Evolutionary conservation across 2,888 invertebrate species (phyloP), one percentile per base, ranked within the genome.

Genomic region (Drosophila suboccidentalis): DNA sequence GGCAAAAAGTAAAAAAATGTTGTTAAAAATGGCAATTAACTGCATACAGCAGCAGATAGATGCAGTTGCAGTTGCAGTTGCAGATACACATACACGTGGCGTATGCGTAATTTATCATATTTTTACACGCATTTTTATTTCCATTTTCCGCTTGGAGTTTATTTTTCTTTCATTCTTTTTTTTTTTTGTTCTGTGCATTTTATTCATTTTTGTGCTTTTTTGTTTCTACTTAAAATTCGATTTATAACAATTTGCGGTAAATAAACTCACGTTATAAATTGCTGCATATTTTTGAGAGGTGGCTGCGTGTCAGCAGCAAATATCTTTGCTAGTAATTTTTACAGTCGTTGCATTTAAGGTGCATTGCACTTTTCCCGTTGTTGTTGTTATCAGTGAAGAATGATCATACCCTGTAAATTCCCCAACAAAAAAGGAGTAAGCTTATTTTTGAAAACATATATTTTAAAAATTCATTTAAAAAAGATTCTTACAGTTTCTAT

Each of bases 171-270:
- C n/a, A 36, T 15, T 41, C n/a, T 10, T 26, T 36, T n/a, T 11
- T 1, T 0, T 26, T 36, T 11, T 1, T 0, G 4, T 8, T 1
- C 19, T 22, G 50, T 36, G 39, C 55, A 43, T 15, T 46, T 36
- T 69, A 36, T 70, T 29, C 32, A 34, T 38, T 38, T 32, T 29
- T 29, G 2, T 26, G 26, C 5, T 17, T 62, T 41, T 50, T 44
- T 70, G 54, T 51, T 68, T 67, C 58, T 82, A 78, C 85, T 87
- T 89, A 81, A 85, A 84, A 89, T 78, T 89, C 89, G 84, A 85
- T 85, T 84, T 89, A 85, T 85, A 85, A 89, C 76, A 85, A 85
- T 89, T 89, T 89, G 88, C 82, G 89, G 82, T 76, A 89, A 89
- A 85, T 85, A 85, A 89, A 87, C 79, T 84, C 87, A 61, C 68